These are phyloP conservation scores for Maccullochella peelii DNA, from an alignment of 2,113 vertebrate species.

Conservation along the genomic window DNA sequence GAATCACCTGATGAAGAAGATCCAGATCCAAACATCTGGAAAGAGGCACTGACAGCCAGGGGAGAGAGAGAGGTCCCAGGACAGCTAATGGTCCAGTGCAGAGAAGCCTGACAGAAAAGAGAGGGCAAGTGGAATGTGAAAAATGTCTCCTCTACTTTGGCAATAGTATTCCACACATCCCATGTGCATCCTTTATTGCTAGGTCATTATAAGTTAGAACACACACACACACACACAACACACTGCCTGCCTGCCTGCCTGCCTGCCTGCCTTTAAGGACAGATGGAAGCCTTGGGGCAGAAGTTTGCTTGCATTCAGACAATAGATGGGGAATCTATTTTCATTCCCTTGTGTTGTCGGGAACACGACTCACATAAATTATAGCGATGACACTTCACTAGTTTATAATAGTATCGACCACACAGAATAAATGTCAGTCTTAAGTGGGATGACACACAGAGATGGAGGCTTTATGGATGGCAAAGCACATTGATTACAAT, in stretches of 20 bases:
- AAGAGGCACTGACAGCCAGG: too few species aligned
- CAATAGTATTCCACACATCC: constrained; percentile 29
- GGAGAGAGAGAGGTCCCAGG: too few species aligned
- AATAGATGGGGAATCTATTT: constrained; percentile 59
- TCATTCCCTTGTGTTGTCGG: constrained; percentile 31
- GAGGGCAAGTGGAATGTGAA: constrained; percentile 13
- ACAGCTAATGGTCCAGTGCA: too few species aligned
- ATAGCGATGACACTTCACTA: constrained; percentile 62
- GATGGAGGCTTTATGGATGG: constrained; percentile 57
- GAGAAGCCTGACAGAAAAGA: too few species aligned
- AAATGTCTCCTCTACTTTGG: constrained; percentile 23
- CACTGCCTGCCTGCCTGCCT: constrained; percentile 29
- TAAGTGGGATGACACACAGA: constrained; percentile 50
- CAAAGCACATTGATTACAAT: constrained; percentile 51
- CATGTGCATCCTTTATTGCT: constrained; percentile 41
- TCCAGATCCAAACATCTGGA: too few species aligned
- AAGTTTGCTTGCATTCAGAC: constrained; percentile 53
- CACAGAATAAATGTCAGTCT: constrained; percentile 63
- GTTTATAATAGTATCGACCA: constrained; percentile 63
- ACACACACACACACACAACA: constrained; percentile 17
- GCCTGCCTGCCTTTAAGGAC: constrained; percentile 45
- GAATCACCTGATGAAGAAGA: too few species aligned
- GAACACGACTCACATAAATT: constrained; percentile 59
- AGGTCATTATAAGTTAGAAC: constrained; percentile 29
- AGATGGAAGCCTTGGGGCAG: constrained; percentile 60